Conservation (phyloP, 1,140 invertebrate species). For the Penaeus japonicus region DNA sequence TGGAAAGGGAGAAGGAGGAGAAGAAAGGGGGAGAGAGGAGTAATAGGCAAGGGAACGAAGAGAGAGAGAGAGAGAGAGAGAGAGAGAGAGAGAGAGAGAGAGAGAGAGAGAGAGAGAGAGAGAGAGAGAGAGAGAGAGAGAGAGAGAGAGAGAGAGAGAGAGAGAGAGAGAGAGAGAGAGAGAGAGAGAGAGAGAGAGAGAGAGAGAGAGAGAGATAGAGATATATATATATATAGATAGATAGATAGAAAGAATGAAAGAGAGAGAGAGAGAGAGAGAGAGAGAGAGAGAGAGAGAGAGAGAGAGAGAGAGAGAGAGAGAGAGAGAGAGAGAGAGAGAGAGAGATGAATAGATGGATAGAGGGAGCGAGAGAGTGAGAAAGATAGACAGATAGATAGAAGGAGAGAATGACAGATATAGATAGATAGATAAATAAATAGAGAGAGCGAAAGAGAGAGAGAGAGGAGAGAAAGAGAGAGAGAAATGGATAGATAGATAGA, state of each 20-base stretch:
- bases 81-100: neutral
- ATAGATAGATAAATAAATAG: neutral
- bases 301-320: neutral
- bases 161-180: neutral
- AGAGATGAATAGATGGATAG: neutral
- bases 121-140: conserved; percentile 10
- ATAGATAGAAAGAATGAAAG: too few species aligned
- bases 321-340: neutral
- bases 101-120: neutral
- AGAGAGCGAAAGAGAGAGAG: neutral
- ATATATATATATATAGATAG: too few species aligned
- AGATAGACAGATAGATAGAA: neutral
- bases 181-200: too few species aligned
- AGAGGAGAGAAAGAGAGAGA: neutral
- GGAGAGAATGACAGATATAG: neutral
- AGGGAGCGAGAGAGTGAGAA: neutral
- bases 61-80: neutral
- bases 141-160: neutral
- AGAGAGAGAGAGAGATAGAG: too few species aligned
- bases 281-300: neutral
- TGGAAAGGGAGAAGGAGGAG: neutral
- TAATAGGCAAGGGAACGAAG: neutral
- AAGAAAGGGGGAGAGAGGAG: neutral
- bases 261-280: too few species aligned
- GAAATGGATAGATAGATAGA: neutral